Conservation (phyloP, 2,888 invertebrate species). For the Lithophane semibrunnea region DNA sequence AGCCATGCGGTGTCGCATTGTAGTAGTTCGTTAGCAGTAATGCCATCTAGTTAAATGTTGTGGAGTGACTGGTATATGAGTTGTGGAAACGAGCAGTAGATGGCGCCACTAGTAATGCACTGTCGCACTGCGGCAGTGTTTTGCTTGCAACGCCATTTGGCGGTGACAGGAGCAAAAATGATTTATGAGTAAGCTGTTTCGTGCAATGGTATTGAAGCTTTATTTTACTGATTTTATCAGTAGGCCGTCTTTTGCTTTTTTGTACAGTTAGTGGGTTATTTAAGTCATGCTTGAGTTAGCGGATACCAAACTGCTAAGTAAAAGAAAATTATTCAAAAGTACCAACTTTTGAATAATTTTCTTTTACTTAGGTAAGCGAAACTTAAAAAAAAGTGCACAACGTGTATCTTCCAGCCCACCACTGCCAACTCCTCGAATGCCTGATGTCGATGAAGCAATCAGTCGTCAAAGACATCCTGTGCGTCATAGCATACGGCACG, state of each 20-base stretch:
- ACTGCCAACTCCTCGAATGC: constrained; percentile 98
- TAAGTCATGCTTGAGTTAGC: too few relatives aligned
- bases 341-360: too few relatives aligned
- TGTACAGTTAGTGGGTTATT: too few relatives aligned
- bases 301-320: too few relatives aligned
- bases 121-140: constrained; percentile 17
- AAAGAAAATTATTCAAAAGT: too few relatives aligned
- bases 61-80: not conserved
- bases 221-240: too few relatives aligned
- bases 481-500: constrained; percentile 99
- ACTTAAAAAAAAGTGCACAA: too few relatives aligned
- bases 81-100: not conserved
- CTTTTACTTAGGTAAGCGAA: too few relatives aligned
- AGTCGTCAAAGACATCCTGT: constrained; percentile 97
- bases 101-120: constrained; percentile 27
- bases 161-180: constrained; percentile 40
- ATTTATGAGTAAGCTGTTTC: constrained; percentile 40
- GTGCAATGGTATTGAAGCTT: constrained; percentile 5
- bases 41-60: not conserved
- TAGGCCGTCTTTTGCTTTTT: too few relatives aligned
- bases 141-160: constrained; percentile 16
- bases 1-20: constrained; percentile 3
- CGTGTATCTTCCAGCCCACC: constrained; percentile 93
- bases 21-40: not conserved
- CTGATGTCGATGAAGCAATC: constrained; percentile 98